Evolutionary conservation across 2,888 invertebrate genomes (phyloP).

Genomic region (Athalia rosae): DNA sequence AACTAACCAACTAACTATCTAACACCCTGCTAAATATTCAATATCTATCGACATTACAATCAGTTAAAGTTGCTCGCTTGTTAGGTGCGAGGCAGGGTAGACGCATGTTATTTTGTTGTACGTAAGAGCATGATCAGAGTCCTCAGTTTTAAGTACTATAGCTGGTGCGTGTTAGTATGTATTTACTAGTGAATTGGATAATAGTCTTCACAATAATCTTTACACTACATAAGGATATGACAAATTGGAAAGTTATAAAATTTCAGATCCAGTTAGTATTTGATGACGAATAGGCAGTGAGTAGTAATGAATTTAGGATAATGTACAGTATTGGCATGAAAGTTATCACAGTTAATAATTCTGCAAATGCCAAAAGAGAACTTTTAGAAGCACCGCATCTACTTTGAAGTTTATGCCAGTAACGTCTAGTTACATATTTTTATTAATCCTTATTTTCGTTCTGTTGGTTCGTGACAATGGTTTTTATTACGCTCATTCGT

Average conservation of each 20-base stretch:
- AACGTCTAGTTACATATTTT: constrained; percentile 10
- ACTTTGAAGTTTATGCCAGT: constrained; percentile 37
- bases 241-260: constrained; percentile 34
- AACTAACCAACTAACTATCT: constrained; percentile 49
- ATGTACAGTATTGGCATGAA: constrained; percentile 59
- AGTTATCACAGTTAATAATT: constrained; percentile 66
- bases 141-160: constrained; percentile 33
- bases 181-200: constrained; percentile 5
- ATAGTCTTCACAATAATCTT: not conserved
- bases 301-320: constrained; percentile 26
- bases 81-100: constrained; percentile 8
- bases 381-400: constrained; percentile 52
- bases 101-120: constrained; percentile 8
- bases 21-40: constrained; percentile 53
- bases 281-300: constrained; percentile 41
- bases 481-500: constrained; percentile 3
- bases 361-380: constrained; percentile 58
- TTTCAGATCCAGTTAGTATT: constrained; percentile 34
- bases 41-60: constrained; percentile 40
- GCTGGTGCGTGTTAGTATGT: constrained; percentile 20
- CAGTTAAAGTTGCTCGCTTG: constrained; percentile 2
- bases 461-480: constrained; percentile 1
- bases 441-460: constrained; percentile 1
- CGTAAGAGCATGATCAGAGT: constrained; percentile 2
- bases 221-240: constrained; percentile 23